Percentiles rank a stretch among this genome's conserved stretches.
Evolutionary conservation across 2,888 invertebrate species (phyloP).

Genomic region (Lymantria dispar): DNA sequence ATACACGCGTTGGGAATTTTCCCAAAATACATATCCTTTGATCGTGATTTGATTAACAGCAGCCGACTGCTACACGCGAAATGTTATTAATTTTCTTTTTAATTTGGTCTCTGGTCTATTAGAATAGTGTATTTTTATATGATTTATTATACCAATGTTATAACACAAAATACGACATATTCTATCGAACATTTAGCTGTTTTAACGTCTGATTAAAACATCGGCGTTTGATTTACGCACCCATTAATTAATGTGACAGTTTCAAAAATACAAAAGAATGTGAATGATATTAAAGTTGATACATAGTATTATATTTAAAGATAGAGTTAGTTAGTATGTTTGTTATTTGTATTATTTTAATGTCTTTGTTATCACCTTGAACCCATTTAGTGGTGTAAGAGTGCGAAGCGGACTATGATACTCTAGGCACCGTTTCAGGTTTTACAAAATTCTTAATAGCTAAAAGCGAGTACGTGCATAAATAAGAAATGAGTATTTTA

Average conservation of each 20-base stretch:
- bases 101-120: slow-evolving; percentile 64
- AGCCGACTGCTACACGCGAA: slow-evolving; percentile 62
- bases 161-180: slow-evolving; percentile 43
- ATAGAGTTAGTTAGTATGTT: too few species aligned
- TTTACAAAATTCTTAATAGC: too few species aligned
- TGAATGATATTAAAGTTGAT: not conserved
- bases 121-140: slow-evolving; percentile 54
- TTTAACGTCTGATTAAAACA: slow-evolving; percentile 35
- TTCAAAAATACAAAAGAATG: slow-evolving; percentile 10
- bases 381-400: too few species aligned
- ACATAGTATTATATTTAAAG: not conserved
- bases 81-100: slow-evolving; percentile 79
- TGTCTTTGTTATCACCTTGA: too few species aligned
- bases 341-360: too few species aligned
- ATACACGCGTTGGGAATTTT: slow-evolving; percentile 72
- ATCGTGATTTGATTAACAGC: slow-evolving; percentile 77
- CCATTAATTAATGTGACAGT: slow-evolving; percentile 24
- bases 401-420: too few species aligned
- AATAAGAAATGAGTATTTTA: too few species aligned
- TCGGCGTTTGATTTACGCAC: slow-evolving; percentile 34
- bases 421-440: too few species aligned
- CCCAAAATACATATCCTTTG: slow-evolving; percentile 75
- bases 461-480: too few species aligned
- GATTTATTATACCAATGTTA: slow-evolving; percentile 50
- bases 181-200: slow-evolving; percentile 38